phyloP scores from a whole-genome alignment of 2,113 vertebrate species.

The Alosa alosa region DNA sequence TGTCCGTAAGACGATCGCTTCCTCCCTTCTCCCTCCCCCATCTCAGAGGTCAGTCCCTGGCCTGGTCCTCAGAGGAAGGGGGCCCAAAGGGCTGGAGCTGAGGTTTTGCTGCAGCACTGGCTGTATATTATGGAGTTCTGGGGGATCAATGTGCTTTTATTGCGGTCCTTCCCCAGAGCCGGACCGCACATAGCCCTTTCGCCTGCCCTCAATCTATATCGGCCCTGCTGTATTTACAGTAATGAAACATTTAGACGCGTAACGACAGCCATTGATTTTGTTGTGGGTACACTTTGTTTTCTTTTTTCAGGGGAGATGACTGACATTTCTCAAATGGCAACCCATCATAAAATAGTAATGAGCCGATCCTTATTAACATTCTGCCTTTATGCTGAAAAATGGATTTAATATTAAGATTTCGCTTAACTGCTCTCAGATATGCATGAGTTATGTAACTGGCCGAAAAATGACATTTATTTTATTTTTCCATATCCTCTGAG shows the following conservation, averaged over 20 bases:
- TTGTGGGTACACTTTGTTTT: slow-evolving; percentile 55
- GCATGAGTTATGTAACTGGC: slow-evolving; percentile 39
- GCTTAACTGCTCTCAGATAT: slow-evolving; percentile 56
- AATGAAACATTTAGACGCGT: slow-evolving; percentile 72
- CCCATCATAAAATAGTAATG: slow-evolving; percentile 67
- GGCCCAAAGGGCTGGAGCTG: slow-evolving; percentile 46
- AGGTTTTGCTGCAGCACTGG: slow-evolving; percentile 47
- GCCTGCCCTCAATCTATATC: slow-evolving; percentile 67
- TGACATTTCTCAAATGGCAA: slow-evolving; percentile 73
- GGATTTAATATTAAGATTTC: slow-evolving; percentile 67
- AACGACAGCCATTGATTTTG: slow-evolving; percentile 70
- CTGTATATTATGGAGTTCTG: slow-evolving; percentile 55
- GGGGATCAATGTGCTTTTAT: slow-evolving; percentile 73
- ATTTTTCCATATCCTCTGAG: slow-evolving; percentile 13
- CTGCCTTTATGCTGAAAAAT: slow-evolving; percentile 63
- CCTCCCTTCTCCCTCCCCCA: not conserved
- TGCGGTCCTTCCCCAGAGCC: slow-evolving; percentile 48
- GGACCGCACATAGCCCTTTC: slow-evolving; percentile 61
- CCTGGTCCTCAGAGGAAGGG: slow-evolving; percentile 56
- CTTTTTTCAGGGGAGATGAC: slow-evolving; percentile 37
- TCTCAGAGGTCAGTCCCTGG: slow-evolving; percentile 65
- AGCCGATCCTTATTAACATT: slow-evolving; percentile 66
- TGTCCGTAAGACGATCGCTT: not conserved
- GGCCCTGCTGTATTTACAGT: slow-evolving; percentile 74
- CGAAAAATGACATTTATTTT: not conserved